These are phyloP conservation scores for Spodoptera frugiperda DNA, from an alignment of 1,140 invertebrate species.

Conservation along the genomic window DNA sequence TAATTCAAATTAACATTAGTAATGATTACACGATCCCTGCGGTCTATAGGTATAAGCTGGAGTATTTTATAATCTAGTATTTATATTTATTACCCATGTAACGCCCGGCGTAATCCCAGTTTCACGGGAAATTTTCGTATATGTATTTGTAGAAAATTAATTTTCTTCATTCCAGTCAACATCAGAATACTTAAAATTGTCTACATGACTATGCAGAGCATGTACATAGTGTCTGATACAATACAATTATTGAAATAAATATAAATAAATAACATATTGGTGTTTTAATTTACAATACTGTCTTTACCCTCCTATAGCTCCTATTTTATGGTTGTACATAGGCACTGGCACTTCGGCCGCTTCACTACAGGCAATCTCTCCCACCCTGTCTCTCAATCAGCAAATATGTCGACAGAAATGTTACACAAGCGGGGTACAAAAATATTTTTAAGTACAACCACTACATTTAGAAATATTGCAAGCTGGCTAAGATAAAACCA, in stretches of 20 bases:
- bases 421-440: no score
- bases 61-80: constrained; percentile 54
- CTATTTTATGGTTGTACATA: no score
- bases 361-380: neutral
- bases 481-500: no score
- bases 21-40: constrained; percentile 28
- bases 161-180: constrained; percentile 40
- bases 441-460: no score
- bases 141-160: constrained; percentile 39
- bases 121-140: constrained; percentile 20
- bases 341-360: no score
- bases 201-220: constrained; percentile 36
- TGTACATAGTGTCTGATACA: constrained; percentile 43
- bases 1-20: constrained; percentile 30
- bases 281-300: constrained; percentile 1
- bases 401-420: no score
- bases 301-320: neutral
- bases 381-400: no score
- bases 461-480: no score
- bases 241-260: constrained; percentile 34
- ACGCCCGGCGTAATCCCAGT: constrained; percentile 15
- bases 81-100: constrained; percentile 43
- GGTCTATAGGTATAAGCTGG: constrained; percentile 31
- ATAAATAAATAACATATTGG: constrained; percentile 12
- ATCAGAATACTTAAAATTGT: constrained; percentile 28